These are phyloP conservation scores for Serinus canaria DNA, from an alignment of 2,113 vertebrate genomes.

Conservation along the genomic window DNA sequence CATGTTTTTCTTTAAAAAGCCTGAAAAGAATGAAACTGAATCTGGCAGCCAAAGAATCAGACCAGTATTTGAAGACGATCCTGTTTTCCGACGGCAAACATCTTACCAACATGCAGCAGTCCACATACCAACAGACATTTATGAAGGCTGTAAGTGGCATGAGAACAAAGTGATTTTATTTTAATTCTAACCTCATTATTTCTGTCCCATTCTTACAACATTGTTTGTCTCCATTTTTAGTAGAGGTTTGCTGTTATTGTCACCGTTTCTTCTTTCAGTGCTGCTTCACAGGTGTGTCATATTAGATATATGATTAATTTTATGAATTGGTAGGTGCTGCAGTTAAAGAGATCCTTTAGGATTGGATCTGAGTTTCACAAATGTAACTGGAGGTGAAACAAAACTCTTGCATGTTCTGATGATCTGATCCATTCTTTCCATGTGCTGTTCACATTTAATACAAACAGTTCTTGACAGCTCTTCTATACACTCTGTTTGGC, in stretches of 20 bases:
- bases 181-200: not conserved
- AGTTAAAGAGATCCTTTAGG: not conserved
- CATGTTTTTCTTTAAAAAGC: conserved; percentile 65
- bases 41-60: conserved; percentile 86
- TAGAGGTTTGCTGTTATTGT: not conserved
- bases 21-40: conserved; percentile 88
- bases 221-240: not conserved
- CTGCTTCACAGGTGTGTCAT: not conserved
- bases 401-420: not conserved
- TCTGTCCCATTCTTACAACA: not conserved
- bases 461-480: not conserved
- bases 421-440: not conserved
- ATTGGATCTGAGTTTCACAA: not conserved
- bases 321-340: not conserved
- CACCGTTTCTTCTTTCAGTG: not conserved
- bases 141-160: conserved; percentile 93
- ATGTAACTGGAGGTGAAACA: not conserved
- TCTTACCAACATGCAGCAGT: conserved; percentile 95
- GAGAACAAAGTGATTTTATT: not conserved
- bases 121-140: conserved; percentile 98
- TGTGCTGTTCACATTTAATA: not conserved
- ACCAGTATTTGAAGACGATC: conserved; percentile 91
- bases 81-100: conserved; percentile 85
- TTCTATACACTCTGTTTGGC: not conserved
- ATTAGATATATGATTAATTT: not conserved